Base-by-base conservation (phyloP, 2,888 invertebrate genomes). In the Trisateles emortualis region DNA sequence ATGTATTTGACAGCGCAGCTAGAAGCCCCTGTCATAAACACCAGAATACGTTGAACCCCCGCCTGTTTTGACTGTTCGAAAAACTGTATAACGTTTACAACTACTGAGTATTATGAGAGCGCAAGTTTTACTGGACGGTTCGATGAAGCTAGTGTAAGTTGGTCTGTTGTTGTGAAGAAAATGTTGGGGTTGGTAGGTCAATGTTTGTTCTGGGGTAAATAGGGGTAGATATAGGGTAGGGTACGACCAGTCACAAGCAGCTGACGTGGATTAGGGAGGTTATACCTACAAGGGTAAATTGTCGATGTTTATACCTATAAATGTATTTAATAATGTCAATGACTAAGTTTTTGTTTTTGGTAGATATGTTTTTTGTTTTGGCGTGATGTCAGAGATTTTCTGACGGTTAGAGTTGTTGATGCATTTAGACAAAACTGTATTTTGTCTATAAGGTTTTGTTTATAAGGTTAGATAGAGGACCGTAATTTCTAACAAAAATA, bases 191-290 rank as follows among this genome's bases (percentile, higher is more conserved):
- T 53, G 52, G 53, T 59, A 61, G 88, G 74, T 85, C 86, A 77
- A 56, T 47, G 59, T 64, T 55, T 72, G 72, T 72, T 71, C 62
- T 64, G 74, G 75, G 70, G 82, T 83, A 83, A 83, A 83, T 84
- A 83, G 77, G 86, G 86, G 87, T 83, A 80, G 80, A 78, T 72
- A 66, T 22, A 58, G 59, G 70, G 74, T 68, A 55, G 78, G 74
- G 78, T 74, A 76, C 77, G 81, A 85, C 89, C 91, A 91, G 91
- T 92, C 92, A 90, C 64, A 75, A 86, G 85, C 92, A 92, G 92
- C 92, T 92, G 92, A 92, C 92, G 86, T 73, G 89, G 87, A 89
- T 90, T 89, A 90, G 87, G 90, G 89, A 83, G 88, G 85, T 87
- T 87, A 86, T 89, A 88, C 90, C 88, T 89, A 89, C 87, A 75